These are phyloP conservation scores for Cephalopterus ornatus DNA, from an alignment of 2,113 vertebrate genomes.

Conservation along the genomic window DNA sequence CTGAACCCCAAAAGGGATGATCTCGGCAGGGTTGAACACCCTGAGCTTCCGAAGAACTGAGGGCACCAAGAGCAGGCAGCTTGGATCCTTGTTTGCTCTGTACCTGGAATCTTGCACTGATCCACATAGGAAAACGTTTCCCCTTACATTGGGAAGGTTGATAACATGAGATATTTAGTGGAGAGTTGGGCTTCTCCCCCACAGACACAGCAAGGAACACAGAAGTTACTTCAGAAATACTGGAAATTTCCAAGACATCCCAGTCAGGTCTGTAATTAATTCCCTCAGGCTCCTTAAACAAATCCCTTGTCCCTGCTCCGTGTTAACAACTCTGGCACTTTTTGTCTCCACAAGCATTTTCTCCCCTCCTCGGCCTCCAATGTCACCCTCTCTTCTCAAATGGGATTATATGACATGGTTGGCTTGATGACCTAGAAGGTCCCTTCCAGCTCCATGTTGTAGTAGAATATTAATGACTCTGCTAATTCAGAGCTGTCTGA, in stretches of 20 bases:
- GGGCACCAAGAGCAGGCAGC: background rate
- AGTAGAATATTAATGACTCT: conserved; percentile 62
- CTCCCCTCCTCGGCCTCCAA: background rate
- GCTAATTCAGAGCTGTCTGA: conserved; percentile 57
- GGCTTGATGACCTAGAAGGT: conserved; percentile 56
- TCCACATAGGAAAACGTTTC: background rate
- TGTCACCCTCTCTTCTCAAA: conserved; percentile 19
- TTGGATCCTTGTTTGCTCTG: background rate
- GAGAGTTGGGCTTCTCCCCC: background rate
- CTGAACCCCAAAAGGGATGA: background rate
- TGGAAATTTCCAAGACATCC: background rate
- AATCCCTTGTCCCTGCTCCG: background rate
- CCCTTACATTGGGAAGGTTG: accelerated
- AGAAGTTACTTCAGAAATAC: background rate
- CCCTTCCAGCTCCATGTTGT: conserved; percentile 45
- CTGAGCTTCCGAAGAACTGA: background rate
- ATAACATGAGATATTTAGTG: background rate
- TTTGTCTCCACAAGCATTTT: background rate
- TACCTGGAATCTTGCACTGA: background rate
- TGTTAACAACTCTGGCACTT: background rate
- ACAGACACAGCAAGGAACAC: background rate
- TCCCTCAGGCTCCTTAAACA: background rate
- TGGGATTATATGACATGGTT: conserved; percentile 41
- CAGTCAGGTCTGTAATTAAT: background rate
- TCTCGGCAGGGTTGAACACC: background rate